A percentile compares a stretch with the other conserved stretches of the same genome.
Conservation (phyloP, 2,888 invertebrate species). For the Psylliodes chrysocephalus region DNA sequence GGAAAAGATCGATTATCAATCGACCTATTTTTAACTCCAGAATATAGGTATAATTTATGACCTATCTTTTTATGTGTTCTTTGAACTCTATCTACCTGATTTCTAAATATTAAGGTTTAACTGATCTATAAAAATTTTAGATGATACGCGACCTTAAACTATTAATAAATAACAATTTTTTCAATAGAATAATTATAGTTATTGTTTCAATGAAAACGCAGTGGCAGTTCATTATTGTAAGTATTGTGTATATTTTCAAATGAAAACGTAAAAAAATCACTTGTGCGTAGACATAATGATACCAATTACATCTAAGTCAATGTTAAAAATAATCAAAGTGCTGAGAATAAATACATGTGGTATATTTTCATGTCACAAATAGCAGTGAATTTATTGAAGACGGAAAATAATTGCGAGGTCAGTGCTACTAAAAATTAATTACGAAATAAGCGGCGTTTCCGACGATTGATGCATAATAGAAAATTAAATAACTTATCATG, state of each 20-base stretch:
- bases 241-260: neutral
- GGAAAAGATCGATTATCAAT: too few species aligned
- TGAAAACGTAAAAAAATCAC: constrained; percentile 7
- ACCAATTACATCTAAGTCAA: constrained; percentile 11
- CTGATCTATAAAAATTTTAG: too few species aligned
- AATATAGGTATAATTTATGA: too few species aligned
- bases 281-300: constrained; percentile 1
- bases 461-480: too few species aligned
- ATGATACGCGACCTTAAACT: too few species aligned
- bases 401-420: neutral
- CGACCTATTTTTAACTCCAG: too few species aligned
- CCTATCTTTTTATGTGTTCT: too few species aligned
- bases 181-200: neutral
- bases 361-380: constrained; percentile 4
- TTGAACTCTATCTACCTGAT: too few species aligned
- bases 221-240: neutral
- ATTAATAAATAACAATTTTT: neutral
- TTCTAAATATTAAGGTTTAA: too few species aligned
- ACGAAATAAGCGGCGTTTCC: too few species aligned
- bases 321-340: constrained; percentile 15
- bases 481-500: too few species aligned
- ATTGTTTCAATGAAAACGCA: neutral
- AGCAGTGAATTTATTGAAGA: neutral
- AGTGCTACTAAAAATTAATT: neutral
- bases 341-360: neutral